A percentile compares a stretch with the other conserved stretches of the same genome.
phyloP scores from a whole-genome alignment of 2,888 invertebrate genomes.

The Exocentrus adspersus region DNA sequence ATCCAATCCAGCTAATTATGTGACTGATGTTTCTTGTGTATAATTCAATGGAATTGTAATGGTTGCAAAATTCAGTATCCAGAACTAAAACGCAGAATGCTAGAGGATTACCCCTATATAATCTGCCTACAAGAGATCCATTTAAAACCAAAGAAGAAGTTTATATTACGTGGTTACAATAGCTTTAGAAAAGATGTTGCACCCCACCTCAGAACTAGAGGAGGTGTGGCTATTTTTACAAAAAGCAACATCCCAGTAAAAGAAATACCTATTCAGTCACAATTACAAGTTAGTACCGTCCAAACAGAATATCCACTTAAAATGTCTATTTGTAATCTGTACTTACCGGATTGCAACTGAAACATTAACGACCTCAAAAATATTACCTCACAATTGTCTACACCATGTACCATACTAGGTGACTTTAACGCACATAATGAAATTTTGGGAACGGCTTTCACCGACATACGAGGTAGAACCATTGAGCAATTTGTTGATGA shows the following conservation, averaged over 20 bases:
- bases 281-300: slow-evolving; percentile 3
- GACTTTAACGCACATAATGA: slow-evolving; percentile 36
- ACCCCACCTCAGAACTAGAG: not conserved
- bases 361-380: not conserved
- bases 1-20: not conserved
- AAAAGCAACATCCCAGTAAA: not conserved
- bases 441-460: slow-evolving; percentile 28
- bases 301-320: not conserved
- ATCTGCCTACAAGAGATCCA: slow-evolving; percentile 26
- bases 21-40: not conserved
- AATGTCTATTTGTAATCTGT: slow-evolving; percentile 15
- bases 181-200: not conserved
- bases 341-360: slow-evolving; percentile 18
- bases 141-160: slow-evolving; percentile 10
- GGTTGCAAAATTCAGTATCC: not conserved
- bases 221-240: slow-evolving; percentile 20
- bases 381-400: slow-evolving; percentile 24
- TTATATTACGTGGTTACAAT: slow-evolving; percentile 6
- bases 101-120: not conserved
- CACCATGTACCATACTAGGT: slow-evolving; percentile 31
- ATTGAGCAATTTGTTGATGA: slow-evolving; percentile 11
- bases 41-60: slow-evolving; percentile 7
- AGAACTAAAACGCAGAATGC: not conserved
- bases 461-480: slow-evolving; percentile 3
- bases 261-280: not conserved